Base-by-base conservation (phyloP, 2,797 vertebrate genomes). In the Anguilla pacifica region DNA sequence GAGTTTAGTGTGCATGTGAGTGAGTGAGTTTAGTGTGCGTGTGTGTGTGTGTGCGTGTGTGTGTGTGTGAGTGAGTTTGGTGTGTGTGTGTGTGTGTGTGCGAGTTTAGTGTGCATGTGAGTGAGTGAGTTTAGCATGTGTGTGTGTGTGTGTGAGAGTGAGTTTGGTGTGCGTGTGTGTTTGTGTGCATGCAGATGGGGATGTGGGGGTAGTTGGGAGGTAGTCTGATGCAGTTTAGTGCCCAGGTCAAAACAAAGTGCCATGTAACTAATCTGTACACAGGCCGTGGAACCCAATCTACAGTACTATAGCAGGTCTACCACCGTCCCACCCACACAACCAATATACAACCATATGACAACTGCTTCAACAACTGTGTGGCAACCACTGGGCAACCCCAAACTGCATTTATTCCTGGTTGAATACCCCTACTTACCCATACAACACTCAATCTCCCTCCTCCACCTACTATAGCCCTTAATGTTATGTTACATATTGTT, bases 141-240 rank as follows among this genome's bases (percentile, higher is more conserved):
- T 64, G 83, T 10, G 83, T 57, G 83, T 55, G 79, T 61, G 7
- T 61, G 57, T 15, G 57, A 17, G 59, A 17, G 59, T 61, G 15
- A 35, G 1, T 35, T 35, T 35, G 2, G 72, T 67, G 19, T 25
- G 72, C 9, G 4, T 51, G 49, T 51, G 49, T 5, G 49, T 51
- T 4, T 51, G 49, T 0, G 2, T 51, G 9, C 4, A 2, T 51
- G 89, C 88, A 88, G 87, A 89, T 89, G 89, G 88, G 84, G 88
- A 64, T 89, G 90, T 88, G 90, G 87, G 31, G 81, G 83, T 86
- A 88, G 83, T 35, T 6, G 22, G 22, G 59, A 17, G 61, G 28
- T 31, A 17, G 35, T 39, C 13, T 22, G n/a, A 7, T 70, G 17
- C 28, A 10, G 28, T 57, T 39, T 17, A 53, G 49, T 25, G 46